Evolutionary conservation across 2,888 invertebrate species (phyloP).

Genomic region (Phalangium opilio): DNA sequence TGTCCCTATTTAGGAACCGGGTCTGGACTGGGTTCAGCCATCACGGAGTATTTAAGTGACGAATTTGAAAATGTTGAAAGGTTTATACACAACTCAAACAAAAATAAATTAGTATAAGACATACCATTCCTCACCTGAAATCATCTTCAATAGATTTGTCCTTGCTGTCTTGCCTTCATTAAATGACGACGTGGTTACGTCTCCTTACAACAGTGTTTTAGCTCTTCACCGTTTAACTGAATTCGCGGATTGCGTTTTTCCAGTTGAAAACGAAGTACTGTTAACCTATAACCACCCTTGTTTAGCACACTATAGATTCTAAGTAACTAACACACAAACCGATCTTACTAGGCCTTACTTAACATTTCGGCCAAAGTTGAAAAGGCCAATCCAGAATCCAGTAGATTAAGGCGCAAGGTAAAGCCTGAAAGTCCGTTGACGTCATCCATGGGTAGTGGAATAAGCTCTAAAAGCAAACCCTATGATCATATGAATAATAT

Average conservation of each 20-base stretch:
- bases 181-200: constrained; percentile 35
- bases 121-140: too few species aligned
- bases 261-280: constrained; percentile 32
- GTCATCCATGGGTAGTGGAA: constrained; percentile 1
- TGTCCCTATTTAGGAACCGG: constrained; percentile 29
- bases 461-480: constrained; percentile 21
- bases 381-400: constrained; percentile 1
- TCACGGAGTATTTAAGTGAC: constrained; percentile 30
- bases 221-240: constrained; percentile 33
- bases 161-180: constrained; percentile 35
- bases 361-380: constrained; percentile 12
- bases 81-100: constrained; percentile 19
- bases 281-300: too few species aligned
- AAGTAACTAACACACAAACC: background rate
- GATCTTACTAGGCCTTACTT: constrained; percentile 11
- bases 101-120: too few species aligned
- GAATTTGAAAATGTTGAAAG: constrained; percentile 34
- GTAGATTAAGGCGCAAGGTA: background rate
- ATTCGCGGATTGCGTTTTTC: constrained; percentile 34
- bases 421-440: constrained; percentile 3
- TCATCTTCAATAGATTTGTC: constrained; percentile 27
- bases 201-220: constrained; percentile 34
- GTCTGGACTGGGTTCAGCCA: constrained; percentile 33
- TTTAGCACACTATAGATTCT: background rate
- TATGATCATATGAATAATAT: constrained; percentile 36